A percentile compares a stretch with the other conserved stretches of the same genome.
Evolutionary conservation across 2,113 vertebrate genomes (phyloP).

Genomic region (Campylorhamphus procurvoides): DNA sequence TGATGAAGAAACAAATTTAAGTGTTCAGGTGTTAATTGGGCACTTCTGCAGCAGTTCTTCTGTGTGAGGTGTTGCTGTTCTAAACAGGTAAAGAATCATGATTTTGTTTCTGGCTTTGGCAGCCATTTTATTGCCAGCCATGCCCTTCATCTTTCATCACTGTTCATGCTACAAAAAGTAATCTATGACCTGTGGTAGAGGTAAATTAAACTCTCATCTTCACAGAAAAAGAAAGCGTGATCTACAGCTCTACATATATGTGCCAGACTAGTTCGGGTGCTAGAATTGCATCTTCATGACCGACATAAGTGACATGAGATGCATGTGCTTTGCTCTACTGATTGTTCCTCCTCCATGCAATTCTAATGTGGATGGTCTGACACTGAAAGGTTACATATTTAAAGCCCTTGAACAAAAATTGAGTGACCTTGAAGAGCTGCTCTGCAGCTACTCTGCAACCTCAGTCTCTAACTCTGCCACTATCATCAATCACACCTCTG

Average conservation of each 20-base stretch:
- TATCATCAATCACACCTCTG: not conserved
- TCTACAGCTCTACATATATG: not conserved
- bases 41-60: not conserved
- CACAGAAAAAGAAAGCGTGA: not conserved
- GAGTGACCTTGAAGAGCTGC: not conserved
- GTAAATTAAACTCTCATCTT: not conserved
- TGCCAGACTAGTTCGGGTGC: not conserved
- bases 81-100: not conserved
- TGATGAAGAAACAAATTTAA: not conserved
- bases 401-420: not conserved
- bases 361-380: not conserved
- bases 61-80: not conserved
- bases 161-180: not conserved
- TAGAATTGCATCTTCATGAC: not conserved
- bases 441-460: not conserved
- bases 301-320: not conserved
- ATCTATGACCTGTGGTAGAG: not conserved
- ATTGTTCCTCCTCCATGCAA: not conserved
- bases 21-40: rapidly evolving
- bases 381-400: not conserved
- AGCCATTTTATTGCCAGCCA: rapidly evolving
- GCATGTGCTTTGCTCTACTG: not conserved
- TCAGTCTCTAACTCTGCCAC: not conserved
- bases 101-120: not conserved
- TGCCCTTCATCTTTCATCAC: not conserved